phyloP scores from a whole-genome alignment of 2,888 invertebrate species.

The Drosophila niveifrons region DNA sequence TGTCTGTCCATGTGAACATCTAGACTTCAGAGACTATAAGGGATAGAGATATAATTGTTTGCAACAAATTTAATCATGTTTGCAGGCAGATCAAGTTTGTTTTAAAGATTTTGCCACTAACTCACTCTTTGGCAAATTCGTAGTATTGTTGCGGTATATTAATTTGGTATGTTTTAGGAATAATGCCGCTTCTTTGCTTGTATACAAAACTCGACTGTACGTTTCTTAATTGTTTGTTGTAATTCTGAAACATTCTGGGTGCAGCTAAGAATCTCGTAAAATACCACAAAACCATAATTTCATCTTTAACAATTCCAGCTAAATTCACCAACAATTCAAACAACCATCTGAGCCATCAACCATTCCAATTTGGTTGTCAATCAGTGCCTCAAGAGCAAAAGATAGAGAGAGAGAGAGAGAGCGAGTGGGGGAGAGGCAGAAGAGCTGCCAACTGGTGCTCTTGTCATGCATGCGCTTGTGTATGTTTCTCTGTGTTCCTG shows the following conservation, averaged over 20 bases:
- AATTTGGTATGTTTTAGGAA: too few species aligned
- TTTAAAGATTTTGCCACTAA: too few species aligned
- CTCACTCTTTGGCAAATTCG: too few species aligned
- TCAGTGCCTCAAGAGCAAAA: conserved; percentile 44
- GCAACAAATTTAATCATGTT: too few species aligned
- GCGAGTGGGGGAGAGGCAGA: not conserved
- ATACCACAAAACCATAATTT: conserved; percentile 15
- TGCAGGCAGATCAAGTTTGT: too few species aligned
- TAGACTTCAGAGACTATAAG: too few species aligned
- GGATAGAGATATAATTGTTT: too few species aligned
- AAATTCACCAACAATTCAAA: conserved; percentile 12
- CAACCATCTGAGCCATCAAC: conserved; percentile 24
- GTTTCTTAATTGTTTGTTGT: not conserved
- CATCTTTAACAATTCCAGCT: not conserved
- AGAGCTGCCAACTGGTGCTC: conserved; percentile 36
- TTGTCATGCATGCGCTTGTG: conserved; percentile 6
- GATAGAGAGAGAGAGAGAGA: conserved; percentile 10
- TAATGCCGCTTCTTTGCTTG: too few species aligned
- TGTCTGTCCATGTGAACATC: too few species aligned
- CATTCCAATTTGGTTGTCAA: conserved; percentile 58
- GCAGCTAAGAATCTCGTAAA: not conserved
- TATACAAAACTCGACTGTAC: too few species aligned
- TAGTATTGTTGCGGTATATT: too few species aligned
- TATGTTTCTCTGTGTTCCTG: not conserved
- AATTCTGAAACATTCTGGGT: not conserved